Conservation (phyloP, 1,140 invertebrate species). For the Muscidifurax raptorellus region DNA sequence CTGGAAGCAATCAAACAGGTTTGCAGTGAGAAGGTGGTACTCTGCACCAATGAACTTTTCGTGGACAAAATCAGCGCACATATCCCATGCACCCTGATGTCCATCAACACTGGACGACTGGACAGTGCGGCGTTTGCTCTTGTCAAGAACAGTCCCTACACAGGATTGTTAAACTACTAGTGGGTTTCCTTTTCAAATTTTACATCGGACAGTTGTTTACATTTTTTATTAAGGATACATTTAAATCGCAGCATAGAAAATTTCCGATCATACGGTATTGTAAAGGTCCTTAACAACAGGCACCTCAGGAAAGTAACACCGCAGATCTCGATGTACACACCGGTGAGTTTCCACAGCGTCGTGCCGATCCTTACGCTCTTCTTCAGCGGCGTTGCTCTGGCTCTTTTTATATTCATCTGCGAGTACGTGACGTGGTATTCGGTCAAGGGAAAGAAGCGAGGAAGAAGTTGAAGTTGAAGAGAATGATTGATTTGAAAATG, state of each 20-base stretch:
- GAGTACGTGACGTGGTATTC: background rate
- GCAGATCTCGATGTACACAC: background rate
- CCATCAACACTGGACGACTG: constrained; percentile 49
- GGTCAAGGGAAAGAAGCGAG: background rate
- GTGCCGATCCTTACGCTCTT: constrained; percentile 47
- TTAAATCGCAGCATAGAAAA: constrained; percentile 50
- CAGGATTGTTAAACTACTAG: constrained; percentile 55
- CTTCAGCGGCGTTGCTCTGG: constrained; percentile 33
- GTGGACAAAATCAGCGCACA: constrained; percentile 25
- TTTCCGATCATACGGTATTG: constrained; percentile 53
- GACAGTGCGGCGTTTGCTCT: constrained; percentile 51
- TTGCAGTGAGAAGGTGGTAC: constrained; percentile 53
- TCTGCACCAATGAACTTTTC: constrained; percentile 48
- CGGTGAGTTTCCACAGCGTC: constrained; percentile 45
- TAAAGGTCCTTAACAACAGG: constrained; percentile 43
- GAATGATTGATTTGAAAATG: no score
- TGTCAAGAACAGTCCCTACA: constrained; percentile 48
- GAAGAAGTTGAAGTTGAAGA: no score
- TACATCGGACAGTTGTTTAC: background rate
- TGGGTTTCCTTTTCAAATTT: constrained; percentile 38
- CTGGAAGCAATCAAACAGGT: constrained; percentile 43
- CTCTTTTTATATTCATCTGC: constrained; percentile 39
- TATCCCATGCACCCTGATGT: constrained; percentile 50
- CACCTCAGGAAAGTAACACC: constrained; percentile 11
- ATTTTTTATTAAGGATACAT: background rate